Conservation (phyloP, 2,113 vertebrate species). For the Phylloscopus whistleri region DNA sequence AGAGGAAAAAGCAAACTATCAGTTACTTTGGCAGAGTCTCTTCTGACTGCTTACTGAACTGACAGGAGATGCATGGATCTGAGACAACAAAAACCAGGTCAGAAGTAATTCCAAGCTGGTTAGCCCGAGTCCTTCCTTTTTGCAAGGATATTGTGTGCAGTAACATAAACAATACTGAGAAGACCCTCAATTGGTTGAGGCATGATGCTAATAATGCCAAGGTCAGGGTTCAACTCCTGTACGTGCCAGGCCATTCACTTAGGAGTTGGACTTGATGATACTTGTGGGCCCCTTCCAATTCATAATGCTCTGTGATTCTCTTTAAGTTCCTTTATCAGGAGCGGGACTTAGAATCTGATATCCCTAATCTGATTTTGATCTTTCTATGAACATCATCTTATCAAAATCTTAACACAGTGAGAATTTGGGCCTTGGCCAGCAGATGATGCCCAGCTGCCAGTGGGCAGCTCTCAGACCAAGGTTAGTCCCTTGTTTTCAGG, state of each 20-base stretch:
- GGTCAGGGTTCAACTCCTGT: conserved; percentile 21
- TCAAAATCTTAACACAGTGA: neutral
- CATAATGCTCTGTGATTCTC: neutral
- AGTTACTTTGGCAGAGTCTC: neutral
- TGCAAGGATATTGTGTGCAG: neutral
- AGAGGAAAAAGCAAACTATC: neutral
- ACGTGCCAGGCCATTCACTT: neutral
- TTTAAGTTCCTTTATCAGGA: neutral
- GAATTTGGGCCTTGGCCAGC: neutral
- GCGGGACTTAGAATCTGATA: neutral
- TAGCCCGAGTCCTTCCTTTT: neutral
- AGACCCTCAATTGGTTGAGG: neutral
- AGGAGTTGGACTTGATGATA: neutral
- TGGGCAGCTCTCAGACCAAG: neutral
- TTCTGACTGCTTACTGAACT: neutral
- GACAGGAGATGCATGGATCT: neutral
- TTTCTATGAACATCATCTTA: neutral
- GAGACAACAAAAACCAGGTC: neutral
- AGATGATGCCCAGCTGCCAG: neutral
- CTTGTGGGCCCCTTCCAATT: neutral
- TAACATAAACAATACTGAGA: neutral
- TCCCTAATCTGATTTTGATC: neutral
- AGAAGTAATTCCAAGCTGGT: neutral
- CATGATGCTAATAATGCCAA: conserved; percentile 34
- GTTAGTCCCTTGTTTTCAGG: neutral